Percentiles rank a stretch among this genome's conserved stretches.
These are phyloP conservation scores for Lasioglossum malachurum DNA, from an alignment of 2,888 invertebrate genomes.

Conservation along the genomic window DNA sequence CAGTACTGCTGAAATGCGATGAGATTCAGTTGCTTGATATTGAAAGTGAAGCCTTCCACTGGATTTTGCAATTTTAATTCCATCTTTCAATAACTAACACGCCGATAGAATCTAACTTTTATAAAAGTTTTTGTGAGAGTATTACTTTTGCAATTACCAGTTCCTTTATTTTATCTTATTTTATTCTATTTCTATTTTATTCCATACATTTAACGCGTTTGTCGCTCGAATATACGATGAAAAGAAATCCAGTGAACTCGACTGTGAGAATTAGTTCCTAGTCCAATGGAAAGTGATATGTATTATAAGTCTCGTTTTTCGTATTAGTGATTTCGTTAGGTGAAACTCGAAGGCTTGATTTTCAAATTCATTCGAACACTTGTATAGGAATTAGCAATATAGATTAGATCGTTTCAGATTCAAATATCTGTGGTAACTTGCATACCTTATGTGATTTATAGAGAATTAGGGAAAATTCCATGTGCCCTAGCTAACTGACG, in stretches of 20 bases:
- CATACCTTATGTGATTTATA: constrained; percentile 81
- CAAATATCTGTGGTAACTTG: constrained; percentile 72
- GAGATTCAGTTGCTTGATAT: constrained; percentile 62
- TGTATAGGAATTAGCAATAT: constrained; percentile 70
- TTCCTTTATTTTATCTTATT: constrained; percentile 64
- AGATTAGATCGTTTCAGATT: constrained; percentile 61
- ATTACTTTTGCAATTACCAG: constrained; percentile 48
- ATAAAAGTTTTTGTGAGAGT: constrained; percentile 31
- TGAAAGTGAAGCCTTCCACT: constrained; percentile 75
- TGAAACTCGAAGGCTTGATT: constrained; percentile 76
- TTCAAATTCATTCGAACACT: constrained; percentile 73
- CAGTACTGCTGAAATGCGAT: constrained; percentile 28
- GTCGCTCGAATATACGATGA: constrained; percentile 31
- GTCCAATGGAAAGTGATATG: constrained; percentile 81
- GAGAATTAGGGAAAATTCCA: constrained; percentile 78
- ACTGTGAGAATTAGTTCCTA: constrained; percentile 81
- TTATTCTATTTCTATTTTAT: constrained; percentile 31
- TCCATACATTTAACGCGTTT: constrained; percentile 41
- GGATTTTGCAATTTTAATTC: constrained; percentile 48
- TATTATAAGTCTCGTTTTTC: constrained; percentile 74
- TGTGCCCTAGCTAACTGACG: constrained; percentile 75
- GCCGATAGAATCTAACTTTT: background rate
- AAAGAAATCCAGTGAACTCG: constrained; percentile 48
- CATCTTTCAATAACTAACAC: constrained; percentile 22
- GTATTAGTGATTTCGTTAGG: constrained; percentile 64